These are phyloP conservation scores for Morinoia aosen DNA, from an alignment of 2,888 invertebrate species.

Conservation along the genomic window DNA sequence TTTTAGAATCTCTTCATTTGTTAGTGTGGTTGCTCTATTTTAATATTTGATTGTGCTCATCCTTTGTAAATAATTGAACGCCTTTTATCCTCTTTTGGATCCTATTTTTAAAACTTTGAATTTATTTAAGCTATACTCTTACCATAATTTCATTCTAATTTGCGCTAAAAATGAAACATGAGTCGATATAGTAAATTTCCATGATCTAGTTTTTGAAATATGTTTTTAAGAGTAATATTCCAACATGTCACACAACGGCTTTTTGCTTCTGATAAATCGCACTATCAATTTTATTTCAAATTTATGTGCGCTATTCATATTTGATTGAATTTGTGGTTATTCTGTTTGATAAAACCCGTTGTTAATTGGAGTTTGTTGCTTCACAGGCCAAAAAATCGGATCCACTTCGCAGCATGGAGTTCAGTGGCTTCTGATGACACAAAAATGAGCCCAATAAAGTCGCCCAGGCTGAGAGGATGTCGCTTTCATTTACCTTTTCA, in stretches of 20 bases:
- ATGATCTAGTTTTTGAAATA: no score
- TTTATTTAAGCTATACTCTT: no score
- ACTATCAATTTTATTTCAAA: not conserved
- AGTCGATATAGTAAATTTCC: no score
- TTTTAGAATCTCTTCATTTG: no score
- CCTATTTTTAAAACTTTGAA: no score
- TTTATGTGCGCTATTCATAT: not conserved
- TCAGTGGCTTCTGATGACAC: conserved; percentile 13
- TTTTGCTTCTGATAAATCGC: not conserved
- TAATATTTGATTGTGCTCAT: no score
- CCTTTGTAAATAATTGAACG: no score
- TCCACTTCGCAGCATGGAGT: conserved; percentile 38
- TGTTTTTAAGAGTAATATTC: no score
- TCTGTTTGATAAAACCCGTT: not conserved
- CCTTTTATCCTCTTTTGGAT: no score
- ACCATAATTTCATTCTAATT: no score
- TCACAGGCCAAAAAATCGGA: conserved; percentile 29
- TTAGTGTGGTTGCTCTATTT: no score
- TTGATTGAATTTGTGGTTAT: not conserved
- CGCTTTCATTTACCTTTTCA: not conserved
- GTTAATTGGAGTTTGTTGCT: not conserved
- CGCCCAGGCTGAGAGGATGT: not conserved
- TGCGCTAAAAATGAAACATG: no score
- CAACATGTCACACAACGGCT: not conserved
- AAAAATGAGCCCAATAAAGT: not conserved